A percentile compares a stretch with the other conserved stretches of the same genome.
Conservation (phyloP, 2,888 invertebrate species). For the Synergus itoensis region DNA sequence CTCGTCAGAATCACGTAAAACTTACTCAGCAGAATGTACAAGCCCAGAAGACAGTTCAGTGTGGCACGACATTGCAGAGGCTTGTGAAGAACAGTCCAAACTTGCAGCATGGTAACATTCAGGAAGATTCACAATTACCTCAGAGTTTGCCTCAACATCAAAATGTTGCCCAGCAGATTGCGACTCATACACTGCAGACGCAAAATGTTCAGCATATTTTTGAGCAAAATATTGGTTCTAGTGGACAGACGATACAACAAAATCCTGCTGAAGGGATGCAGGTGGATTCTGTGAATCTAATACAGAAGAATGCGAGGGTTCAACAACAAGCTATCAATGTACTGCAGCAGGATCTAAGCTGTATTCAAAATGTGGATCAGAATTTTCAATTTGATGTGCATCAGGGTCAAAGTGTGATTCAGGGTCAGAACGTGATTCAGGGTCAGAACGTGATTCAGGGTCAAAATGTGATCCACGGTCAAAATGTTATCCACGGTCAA, state of each 20-base stretch:
- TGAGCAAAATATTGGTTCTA: conserved; percentile 65
- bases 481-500: conserved; percentile 57
- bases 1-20: conserved; percentile 57
- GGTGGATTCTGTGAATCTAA: conserved; percentile 56
- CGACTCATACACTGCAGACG: conserved; percentile 71
- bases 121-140: conserved; percentile 64
- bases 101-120: conserved; percentile 62
- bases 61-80: conserved; percentile 60
- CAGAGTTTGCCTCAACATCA: conserved; percentile 67
- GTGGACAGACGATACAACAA: conserved; percentile 60
- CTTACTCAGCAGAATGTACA: conserved; percentile 55
- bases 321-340: conserved; percentile 71
- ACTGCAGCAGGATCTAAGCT: conserved; percentile 68
- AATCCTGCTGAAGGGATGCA: conserved; percentile 57
- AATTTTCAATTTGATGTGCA: conserved; percentile 65
- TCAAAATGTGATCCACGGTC: conserved; percentile 57
- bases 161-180: conserved; percentile 70
- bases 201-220: conserved; percentile 72
- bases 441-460: conserved; percentile 60
- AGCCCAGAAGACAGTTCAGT: conserved; percentile 56
- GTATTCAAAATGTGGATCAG: conserved; percentile 64
- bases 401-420: conserved; percentile 48
- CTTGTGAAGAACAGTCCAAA: conserved; percentile 66
- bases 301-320: conserved; percentile 67
- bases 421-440: conserved; percentile 63